These are phyloP conservation scores for Nomia melanderi DNA, from an alignment of 1,140 invertebrate genomes.

Conservation along the genomic window DNA sequence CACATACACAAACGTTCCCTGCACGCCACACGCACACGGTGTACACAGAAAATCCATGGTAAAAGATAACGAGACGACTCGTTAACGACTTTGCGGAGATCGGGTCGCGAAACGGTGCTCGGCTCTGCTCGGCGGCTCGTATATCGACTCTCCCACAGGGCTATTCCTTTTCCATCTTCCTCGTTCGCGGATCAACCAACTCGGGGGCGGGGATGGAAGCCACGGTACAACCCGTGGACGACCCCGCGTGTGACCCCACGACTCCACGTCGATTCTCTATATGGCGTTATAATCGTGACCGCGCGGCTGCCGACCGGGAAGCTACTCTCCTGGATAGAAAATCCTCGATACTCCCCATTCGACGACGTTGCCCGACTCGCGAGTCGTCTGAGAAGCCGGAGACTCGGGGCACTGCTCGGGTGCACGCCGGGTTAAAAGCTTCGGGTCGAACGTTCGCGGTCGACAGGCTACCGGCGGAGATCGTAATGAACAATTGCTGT, in stretches of 20 bases:
- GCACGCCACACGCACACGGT: neutral
- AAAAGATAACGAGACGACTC: constrained; percentile 63
- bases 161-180: constrained; percentile 50
- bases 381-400: no score
- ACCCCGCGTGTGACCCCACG: constrained; percentile 64
- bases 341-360: constrained; percentile 32
- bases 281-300: constrained; percentile 65
- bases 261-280: constrained; percentile 59
- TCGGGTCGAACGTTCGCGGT: neutral
- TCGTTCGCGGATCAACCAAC: constrained; percentile 23
- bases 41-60: constrained; percentile 34
- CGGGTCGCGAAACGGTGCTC: constrained; percentile 44
- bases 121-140: constrained; percentile 40
- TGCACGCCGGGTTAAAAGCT: constrained; percentile 30
- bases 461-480: constrained; percentile 1
- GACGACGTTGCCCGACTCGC: constrained; percentile 15
- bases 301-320: constrained; percentile 57
- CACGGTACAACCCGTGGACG: constrained; percentile 47
- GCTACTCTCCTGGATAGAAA: constrained; percentile 51
- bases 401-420: neutral
- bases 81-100: constrained; percentile 62
- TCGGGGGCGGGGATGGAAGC: constrained; percentile 1
- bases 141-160: constrained; percentile 57
- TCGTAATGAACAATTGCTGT: constrained; percentile 48
- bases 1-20: neutral